Percentiles rank a stretch among this genome's conserved stretches.
These are phyloP conservation scores for Aricia agestis DNA, from an alignment of 1,140 invertebrate genomes.

Conservation along the genomic window DNA sequence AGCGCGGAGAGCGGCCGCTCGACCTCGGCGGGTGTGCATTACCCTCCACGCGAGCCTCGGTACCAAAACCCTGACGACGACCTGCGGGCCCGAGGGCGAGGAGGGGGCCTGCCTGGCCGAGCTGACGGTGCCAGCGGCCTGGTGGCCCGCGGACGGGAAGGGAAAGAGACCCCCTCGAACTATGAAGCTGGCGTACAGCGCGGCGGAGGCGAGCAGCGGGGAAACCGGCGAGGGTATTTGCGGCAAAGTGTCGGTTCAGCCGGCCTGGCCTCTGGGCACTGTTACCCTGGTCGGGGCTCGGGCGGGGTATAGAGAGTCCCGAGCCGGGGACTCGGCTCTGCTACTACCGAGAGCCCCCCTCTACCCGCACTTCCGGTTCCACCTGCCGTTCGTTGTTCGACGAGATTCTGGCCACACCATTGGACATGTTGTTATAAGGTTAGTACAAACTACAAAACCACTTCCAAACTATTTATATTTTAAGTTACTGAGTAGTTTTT, in stretches of 20 bases:
- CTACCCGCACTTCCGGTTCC: constrained; percentile 91
- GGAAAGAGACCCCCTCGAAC: constrained; percentile 79
- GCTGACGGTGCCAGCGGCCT: constrained; percentile 85
- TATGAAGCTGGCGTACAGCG: constrained; percentile 88
- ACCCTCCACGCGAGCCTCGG: constrained; percentile 83
- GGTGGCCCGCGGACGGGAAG: constrained; percentile 87
- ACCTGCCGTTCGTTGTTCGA: constrained; percentile 91
- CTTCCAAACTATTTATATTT: neutral
- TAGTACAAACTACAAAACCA: constrained; percentile 43
- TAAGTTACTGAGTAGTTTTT: too few relatives aligned
- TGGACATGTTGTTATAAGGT: constrained; percentile 90
- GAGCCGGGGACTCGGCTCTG: constrained; percentile 87
- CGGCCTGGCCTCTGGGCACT: constrained; percentile 82
- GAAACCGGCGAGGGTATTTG: constrained; percentile 83
- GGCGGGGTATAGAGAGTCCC: constrained; percentile 88
- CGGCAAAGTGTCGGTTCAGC: constrained; percentile 80
- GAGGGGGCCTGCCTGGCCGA: constrained; percentile 93
- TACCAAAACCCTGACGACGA: constrained; percentile 81
- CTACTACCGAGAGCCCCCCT: constrained; percentile 90
- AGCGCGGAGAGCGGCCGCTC: constrained; percentile 65
- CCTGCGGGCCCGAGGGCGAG: constrained; percentile 91
- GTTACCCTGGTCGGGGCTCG: constrained; percentile 85
- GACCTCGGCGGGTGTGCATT: constrained; percentile 82
- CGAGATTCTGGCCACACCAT: constrained; percentile 79
- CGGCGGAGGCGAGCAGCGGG: constrained; percentile 84